Evolutionary conservation across 1,140 invertebrate genomes (phyloP).

Genomic region (Drosophila ironensis): DNA sequence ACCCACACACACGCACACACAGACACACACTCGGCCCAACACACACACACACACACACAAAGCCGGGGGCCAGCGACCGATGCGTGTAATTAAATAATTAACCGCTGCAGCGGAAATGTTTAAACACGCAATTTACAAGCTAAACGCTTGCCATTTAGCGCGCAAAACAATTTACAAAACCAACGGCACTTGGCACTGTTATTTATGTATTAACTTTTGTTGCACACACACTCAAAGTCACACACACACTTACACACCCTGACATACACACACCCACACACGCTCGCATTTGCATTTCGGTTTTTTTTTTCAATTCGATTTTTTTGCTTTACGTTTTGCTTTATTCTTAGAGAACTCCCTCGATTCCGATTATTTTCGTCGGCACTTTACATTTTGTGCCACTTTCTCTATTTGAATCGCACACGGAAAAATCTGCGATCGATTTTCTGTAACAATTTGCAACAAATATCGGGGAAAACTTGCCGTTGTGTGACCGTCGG

Average conservation of each 20-base stretch:
- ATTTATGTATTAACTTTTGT: constrained; percentile 34
- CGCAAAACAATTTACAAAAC: constrained; percentile 17
- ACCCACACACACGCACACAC: constrained; percentile 7
- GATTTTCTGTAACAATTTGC: constrained; percentile 46
- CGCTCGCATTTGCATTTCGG: constrained; percentile 38
- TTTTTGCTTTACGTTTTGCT: background rate
- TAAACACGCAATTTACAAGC: constrained; percentile 36
- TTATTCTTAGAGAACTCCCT: background rate
- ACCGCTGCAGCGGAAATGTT: constrained; percentile 62
- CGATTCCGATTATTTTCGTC: background rate
- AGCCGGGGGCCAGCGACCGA: constrained; percentile 54
- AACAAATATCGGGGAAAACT: constrained; percentile 32
- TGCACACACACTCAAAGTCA: constrained; percentile 19
- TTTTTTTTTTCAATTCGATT: constrained; percentile 7
- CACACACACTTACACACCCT: constrained; percentile 8
- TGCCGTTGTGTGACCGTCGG: constrained; percentile 10
- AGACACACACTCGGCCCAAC: background rate
- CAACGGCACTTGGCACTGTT: constrained; percentile 39
- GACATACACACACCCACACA: constrained; percentile 11
- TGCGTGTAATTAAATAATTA: constrained; percentile 46
- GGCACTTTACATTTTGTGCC: constrained; percentile 25
- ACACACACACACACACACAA: constrained; percentile 19
- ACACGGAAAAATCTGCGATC: constrained; percentile 43
- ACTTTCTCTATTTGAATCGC: constrained; percentile 30
- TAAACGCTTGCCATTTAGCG: constrained; percentile 32